These are phyloP conservation scores for Aleadryas rufinucha DNA, from an alignment of 2,113 vertebrate species.

Conservation along the genomic window DNA sequence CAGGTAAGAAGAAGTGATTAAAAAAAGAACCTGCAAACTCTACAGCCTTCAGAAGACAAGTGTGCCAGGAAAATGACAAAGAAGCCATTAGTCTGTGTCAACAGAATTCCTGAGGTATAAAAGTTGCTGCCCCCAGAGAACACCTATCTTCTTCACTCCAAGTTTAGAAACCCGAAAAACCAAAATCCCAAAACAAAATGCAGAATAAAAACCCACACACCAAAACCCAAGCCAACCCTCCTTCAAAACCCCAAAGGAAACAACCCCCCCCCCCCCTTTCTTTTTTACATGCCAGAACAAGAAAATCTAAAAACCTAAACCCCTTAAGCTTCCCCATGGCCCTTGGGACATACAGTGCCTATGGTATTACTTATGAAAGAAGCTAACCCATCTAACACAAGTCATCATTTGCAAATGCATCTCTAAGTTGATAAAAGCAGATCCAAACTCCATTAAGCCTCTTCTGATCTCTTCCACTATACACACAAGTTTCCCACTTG, in stretches of 20 bases:
- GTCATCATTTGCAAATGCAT: neutral
- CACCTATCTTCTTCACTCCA: neutral
- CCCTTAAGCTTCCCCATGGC: neutral
- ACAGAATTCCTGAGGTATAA: neutral
- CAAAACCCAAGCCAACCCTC: neutral
- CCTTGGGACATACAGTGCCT: neutral
- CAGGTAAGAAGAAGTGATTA: neutral
- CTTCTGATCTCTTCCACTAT: neutral
- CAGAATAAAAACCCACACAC: neutral
- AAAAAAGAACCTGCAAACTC: neutral
- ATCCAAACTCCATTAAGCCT: neutral
- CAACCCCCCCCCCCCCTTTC: fast-evolving
- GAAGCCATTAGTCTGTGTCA: neutral
- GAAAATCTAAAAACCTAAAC: neutral
- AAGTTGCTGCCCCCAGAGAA: neutral
- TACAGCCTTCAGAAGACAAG: neutral
- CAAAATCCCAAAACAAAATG: neutral
- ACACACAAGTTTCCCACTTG: neutral
- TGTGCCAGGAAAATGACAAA: neutral
- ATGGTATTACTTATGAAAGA: neutral
- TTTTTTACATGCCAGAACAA: neutral
- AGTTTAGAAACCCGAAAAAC: neutral
- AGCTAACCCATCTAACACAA: neutral
- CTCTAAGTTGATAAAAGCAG: neutral
- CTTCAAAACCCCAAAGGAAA: neutral